phyloP scores from a whole-genome alignment of 1,140 invertebrate species.

The Ephestia elutella region DNA sequence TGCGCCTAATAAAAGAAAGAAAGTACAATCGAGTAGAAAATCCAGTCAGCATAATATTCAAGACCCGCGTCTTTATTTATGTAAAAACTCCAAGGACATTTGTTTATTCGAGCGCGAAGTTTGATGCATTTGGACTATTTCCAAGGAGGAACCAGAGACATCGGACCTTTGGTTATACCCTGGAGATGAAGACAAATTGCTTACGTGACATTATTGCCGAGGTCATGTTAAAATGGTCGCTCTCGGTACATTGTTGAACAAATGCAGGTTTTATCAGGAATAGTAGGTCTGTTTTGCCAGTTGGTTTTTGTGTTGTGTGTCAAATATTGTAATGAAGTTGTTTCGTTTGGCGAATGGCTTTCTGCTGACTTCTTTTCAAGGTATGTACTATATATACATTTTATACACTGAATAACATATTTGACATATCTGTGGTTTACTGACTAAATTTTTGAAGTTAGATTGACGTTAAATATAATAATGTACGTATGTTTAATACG shows the following conservation, averaged over 20 bases:
- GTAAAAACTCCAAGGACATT: conserved; percentile 16
- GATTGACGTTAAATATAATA: no score
- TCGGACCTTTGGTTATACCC: background rate
- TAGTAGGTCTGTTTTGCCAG: background rate
- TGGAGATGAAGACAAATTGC: background rate
- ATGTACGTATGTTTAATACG: no score
- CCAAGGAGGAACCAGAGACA: conserved; percentile 20
- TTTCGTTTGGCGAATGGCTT: no score
- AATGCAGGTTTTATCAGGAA: background rate
- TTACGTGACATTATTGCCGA: background rate
- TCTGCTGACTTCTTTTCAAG: no score
- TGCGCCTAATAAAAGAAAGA: no score
- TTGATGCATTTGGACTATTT: conserved; percentile 33
- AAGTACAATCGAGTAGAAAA: background rate
- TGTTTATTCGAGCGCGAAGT: conserved; percentile 25
- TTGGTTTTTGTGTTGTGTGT: background rate
- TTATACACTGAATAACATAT: no score
- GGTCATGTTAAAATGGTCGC: conserved; percentile 15
- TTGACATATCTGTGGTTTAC: no score
- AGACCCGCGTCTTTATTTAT: background rate
- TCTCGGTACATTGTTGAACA: background rate
- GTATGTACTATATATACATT: no score
- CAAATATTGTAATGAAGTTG: background rate
- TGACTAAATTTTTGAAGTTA: no score
- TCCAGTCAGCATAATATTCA: background rate